Evolutionary conservation across 2,888 invertebrate genomes (phyloP).

Genomic region (Priocnemis perturbator): DNA sequence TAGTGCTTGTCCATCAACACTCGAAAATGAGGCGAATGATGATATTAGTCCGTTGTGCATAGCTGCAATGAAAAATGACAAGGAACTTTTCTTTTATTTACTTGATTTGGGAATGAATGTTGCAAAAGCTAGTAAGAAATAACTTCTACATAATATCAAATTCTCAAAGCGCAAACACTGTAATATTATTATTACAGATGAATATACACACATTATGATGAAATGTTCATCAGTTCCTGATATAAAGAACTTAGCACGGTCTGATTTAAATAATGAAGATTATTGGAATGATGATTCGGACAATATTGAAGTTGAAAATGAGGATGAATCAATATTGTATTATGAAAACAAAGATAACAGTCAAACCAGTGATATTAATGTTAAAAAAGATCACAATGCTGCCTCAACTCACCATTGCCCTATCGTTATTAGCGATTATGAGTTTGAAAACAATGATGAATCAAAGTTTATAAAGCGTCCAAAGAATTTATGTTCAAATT

Average conservation of each 20-base stretch:
- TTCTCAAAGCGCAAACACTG: background rate
- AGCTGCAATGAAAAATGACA: constrained; percentile 69
- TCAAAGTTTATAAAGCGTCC: background rate
- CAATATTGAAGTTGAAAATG: constrained; percentile 37
- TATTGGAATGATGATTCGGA: constrained; percentile 65
- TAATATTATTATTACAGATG: constrained; percentile 48
- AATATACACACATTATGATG: constrained; percentile 67
- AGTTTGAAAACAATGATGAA: background rate
- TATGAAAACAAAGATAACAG: background rate
- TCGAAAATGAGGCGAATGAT: constrained; percentile 58
- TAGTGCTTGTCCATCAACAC: constrained; percentile 57
- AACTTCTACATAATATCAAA: background rate
- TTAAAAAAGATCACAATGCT: background rate
- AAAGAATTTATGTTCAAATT: constrained; percentile 16
- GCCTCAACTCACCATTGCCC: background rate
- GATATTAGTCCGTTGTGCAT: constrained; percentile 68
- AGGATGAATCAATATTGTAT: background rate
- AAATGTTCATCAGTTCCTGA: constrained; percentile 62
- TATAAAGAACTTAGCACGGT: constrained; percentile 59
- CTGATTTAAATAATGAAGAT: constrained; percentile 50
- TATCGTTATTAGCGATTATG: background rate
- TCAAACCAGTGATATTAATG: background rate
- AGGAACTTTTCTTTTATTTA: constrained; percentile 62
- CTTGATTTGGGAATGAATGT: constrained; percentile 60
- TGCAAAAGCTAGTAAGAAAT: constrained; percentile 60